A percentile compares a stretch with the other conserved stretches of the same genome.
Evolutionary conservation across 2,797 vertebrate genomes (phyloP).

Genomic region (Ctenochaetus hawaiiensis): DNA sequence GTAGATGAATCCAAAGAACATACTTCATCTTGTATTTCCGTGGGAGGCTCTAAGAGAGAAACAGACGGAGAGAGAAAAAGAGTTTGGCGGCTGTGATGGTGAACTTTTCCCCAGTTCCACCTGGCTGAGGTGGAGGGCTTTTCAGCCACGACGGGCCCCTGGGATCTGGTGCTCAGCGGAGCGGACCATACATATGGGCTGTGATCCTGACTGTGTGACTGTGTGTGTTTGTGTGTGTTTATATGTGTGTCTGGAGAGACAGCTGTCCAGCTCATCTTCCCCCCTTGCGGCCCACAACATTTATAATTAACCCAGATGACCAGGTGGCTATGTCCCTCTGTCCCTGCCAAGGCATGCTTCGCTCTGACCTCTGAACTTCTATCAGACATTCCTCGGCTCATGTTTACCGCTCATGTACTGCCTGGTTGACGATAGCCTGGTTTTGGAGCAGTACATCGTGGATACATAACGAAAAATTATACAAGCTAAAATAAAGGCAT

Average conservation of each 20-base stretch:
- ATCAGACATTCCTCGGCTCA: conserved; percentile 78
- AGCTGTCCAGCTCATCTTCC: conserved; percentile 90
- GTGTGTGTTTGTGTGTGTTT: conserved; percentile 60
- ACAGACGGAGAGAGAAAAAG: conserved; percentile 41
- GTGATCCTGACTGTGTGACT: conserved; percentile 68
- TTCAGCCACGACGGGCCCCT: conserved; percentile 76
- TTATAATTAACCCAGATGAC: conserved; percentile 88
- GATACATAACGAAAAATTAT: conserved; percentile 52
- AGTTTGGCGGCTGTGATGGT: conserved; percentile 62
- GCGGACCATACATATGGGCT: conserved; percentile 78
- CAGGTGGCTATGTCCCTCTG: conserved; percentile 83
- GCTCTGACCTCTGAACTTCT: conserved; percentile 80
- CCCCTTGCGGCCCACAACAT: conserved; percentile 78
- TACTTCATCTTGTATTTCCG: conserved; percentile 66
- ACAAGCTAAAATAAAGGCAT: conserved; percentile 26
- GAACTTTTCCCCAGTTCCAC: conserved; percentile 86
- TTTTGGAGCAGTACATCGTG: conserved; percentile 74
- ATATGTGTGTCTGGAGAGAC: conserved; percentile 75
- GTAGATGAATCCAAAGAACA: conserved; percentile 56
- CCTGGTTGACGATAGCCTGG: conserved; percentile 74
- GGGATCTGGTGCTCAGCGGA: conserved; percentile 79
- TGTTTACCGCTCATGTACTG: conserved; percentile 74
- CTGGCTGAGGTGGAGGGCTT: conserved; percentile 77
- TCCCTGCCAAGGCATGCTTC: conserved; percentile 84
- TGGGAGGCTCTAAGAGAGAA: conserved; percentile 56